Percentiles rank a stretch among this genome's conserved stretches.
phyloP scores from a whole-genome alignment of 2,888 invertebrate species.

The Blera fallax region DNA sequence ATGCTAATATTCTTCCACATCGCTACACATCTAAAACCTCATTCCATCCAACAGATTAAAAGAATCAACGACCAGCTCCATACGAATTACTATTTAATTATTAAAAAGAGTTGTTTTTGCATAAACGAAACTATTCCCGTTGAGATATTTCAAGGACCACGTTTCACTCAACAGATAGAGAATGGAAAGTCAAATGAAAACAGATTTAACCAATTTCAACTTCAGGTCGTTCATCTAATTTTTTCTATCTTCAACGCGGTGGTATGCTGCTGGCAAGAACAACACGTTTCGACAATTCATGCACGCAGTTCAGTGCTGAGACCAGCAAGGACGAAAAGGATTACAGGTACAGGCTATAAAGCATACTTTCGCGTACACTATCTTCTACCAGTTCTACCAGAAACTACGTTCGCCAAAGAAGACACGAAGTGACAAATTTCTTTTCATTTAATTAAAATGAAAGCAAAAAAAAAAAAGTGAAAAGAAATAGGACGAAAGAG shows the following conservation, averaged over 20 bases:
- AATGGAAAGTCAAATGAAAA: conserved; percentile 6
- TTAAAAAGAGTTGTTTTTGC: not conserved
- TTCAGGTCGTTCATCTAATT: conserved; percentile 23
- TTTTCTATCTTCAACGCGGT: conserved; percentile 4
- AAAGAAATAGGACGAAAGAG: no score
- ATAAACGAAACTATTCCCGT: not conserved
- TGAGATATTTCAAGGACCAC: not conserved
- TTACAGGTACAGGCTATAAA: conserved; percentile 52
- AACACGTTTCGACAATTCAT: conserved; percentile 62
- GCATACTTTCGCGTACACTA: conserved; percentile 65
- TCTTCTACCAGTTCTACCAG: conserved; percentile 14
- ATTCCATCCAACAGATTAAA: not conserved
- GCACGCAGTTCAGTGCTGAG: conserved; percentile 35
- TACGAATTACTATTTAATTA: conserved; percentile 7
- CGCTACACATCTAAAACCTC: not conserved
- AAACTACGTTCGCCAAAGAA: conserved; percentile 42
- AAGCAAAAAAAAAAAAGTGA: conserved; percentile 43
- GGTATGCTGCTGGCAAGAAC: not conserved
- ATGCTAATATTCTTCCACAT: not conserved
- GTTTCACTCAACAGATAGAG: not conserved
- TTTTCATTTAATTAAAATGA: conserved; percentile 70
- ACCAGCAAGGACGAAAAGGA: conserved; percentile 41
- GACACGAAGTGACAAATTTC: conserved; percentile 67
- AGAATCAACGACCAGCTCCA: not conserved
- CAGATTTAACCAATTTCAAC: conserved; percentile 25